Base-by-base conservation (phyloP, 2,113 vertebrate species). In the Piaya cayana region DNA sequence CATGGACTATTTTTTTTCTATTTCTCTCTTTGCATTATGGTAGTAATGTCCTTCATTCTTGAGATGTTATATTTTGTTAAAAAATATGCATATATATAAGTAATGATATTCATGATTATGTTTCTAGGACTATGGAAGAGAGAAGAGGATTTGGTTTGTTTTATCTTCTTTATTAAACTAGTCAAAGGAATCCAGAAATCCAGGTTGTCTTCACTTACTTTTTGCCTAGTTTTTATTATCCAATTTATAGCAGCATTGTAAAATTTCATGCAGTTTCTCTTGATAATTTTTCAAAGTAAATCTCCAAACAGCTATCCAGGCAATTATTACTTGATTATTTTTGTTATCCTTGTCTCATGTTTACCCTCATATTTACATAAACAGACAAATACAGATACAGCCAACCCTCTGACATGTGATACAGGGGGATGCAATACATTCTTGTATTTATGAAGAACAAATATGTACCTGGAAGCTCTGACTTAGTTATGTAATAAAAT, bases 1-100 rank as follows among this genome's bases (percentile, higher is more conserved):
- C 74, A 91, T 84, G 37, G 47, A 71, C 84, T 82, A 56, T 12
- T 58, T 93, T 49, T 97, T 96, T 86, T 52, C 63, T 88, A 6
- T 45, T 84, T 88, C 45, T 86, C 16, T 64, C 34, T 80, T 53
- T 93, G 26, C 19, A 43, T 89, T 68, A 80, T 7, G 19, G 64
- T 56, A 88, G 39, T 32, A 85, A 62, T 27, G 70, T 26, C 37
- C 42, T 58, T 55, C 92, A 1, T 86, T 96, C 49, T 74, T 70
- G 39, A 85, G 42, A 86, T 15, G 11, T 65, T 64, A 58, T 3
- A 18, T 91, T 79, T 77, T 76, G 30, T 65, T 52, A 4, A 37
- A 91, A 81, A 78, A 43, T 82, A 8, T 65, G 13, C 10, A 15
- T 37, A 34, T 62, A 2, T 70, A 21, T 65, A 64, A 74, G 86